These are phyloP conservation scores for Carassius gibelio DNA, from an alignment of 2,113 vertebrate genomes.

Conservation along the genomic window DNA sequence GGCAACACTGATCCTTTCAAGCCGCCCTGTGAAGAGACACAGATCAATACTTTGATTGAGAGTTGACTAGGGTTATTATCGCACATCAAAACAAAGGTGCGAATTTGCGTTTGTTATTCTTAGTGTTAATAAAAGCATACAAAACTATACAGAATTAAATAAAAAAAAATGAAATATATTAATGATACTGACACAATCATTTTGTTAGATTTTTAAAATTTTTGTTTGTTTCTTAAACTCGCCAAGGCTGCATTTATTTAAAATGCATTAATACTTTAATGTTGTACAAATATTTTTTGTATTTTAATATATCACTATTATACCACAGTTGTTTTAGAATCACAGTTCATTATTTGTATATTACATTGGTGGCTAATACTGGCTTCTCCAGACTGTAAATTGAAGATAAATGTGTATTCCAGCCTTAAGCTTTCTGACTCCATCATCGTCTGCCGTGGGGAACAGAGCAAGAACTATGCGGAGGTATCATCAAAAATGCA, in stretches of 20 bases:
- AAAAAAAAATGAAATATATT: not conserved
- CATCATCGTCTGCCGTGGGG: not conserved
- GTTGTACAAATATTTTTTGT: too few species aligned
- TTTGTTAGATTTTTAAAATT: not conserved
- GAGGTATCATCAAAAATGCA: slow-evolving; percentile 43
- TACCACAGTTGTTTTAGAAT: too few species aligned
- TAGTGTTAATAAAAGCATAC: not conserved
- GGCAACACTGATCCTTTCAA: slow-evolving; percentile 5
- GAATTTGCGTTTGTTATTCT: not conserved
- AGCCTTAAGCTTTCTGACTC: not conserved
- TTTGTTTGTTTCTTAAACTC: too few species aligned
- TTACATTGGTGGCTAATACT: too few species aligned
- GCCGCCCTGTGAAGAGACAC: not conserved
- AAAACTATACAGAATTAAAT: not conserved
- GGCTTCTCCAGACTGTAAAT: too few species aligned
- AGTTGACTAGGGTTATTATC: not conserved
- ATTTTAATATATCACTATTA: too few species aligned
- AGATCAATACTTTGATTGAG: slow-evolving; percentile 31
- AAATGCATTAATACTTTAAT: too few species aligned
- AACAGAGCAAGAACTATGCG: slow-evolving; percentile 8
- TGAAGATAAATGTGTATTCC: too few species aligned
- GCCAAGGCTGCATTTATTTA: too few species aligned
- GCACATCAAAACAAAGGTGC: not conserved
- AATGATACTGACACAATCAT: not conserved
- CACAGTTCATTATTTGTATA: too few species aligned